Base-by-base conservation (phyloP, 2,888 invertebrate species). In the Autographa gamma region DNA sequence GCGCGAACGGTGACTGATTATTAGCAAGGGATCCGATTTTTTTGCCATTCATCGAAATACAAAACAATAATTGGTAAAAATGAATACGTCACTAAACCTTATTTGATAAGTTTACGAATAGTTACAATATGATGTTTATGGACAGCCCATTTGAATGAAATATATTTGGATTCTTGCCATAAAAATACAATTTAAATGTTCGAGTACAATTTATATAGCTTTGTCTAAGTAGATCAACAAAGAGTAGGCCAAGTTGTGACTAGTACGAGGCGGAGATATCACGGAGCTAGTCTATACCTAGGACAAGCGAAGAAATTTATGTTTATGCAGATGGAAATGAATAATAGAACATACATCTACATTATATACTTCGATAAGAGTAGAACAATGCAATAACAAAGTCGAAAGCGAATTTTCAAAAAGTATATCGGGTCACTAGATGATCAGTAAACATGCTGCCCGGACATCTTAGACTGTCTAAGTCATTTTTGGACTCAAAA, bases 241-340 rank as follows among this genome's bases (percentile, higher is more conserved):
- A 34, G 25, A 63, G 58, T 61, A 72, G 63, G 60, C 38, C 70
- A 71, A 41, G 41, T 66, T 58, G 48, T 61, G 64, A 59, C 63
- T 60, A 63, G 79, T 79, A 59, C 71, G 9, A 71, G 66, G 70
- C 68, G 38, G 82, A 9, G 82, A 79, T 66, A 63, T 81, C 80
- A 34, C 38, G 13, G 5, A 9, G 54, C 18, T 60, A 72, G 69
- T 68, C 64, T 68, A 69, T 38, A 68, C 62, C 59, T 60, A 60
- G 41, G 63, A 13, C 38, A 32, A 25, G 31, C 41, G 63, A 54
- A 60, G 31, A 66, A 63, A 7, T 63, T 41, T 60, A 67, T 71
- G 63, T 67, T 73, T 52, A 62, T 25, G 66, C 34, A 66, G 25
- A 71, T 69, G 69, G 64, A 14, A 60, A 66, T 76, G 38, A 69